Evolutionary conservation across 2,888 invertebrate genomes (phyloP).

Genomic region (Dasypolia templi): DNA sequence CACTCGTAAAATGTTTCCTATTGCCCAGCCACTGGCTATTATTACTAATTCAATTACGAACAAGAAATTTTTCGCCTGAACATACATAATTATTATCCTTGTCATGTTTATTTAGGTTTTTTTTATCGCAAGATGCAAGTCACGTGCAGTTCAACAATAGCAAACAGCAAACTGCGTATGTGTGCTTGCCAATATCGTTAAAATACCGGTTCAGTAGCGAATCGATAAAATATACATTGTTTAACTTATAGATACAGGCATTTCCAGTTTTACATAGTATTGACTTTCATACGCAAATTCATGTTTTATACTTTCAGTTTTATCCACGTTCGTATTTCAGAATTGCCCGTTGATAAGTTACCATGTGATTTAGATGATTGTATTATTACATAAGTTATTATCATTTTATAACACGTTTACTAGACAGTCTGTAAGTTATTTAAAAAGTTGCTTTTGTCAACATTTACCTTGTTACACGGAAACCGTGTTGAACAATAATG

Average conservation of each 20-base stretch:
- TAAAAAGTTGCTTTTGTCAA: neutral
- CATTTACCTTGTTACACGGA: neutral
- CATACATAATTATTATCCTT: constrained; percentile 2
- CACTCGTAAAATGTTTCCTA: neutral
- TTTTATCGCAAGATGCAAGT: neutral
- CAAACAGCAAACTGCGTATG: neutral
- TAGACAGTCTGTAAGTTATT: neutral
- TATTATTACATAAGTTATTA: neutral
- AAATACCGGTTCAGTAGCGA: neutral
- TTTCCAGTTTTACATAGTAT: neutral
- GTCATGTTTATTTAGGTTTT: neutral
- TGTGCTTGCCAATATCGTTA: neutral
- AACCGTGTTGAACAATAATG: neutral
- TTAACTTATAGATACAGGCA: neutral
- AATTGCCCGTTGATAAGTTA: neutral
- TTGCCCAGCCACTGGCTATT: neutral
- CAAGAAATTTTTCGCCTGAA: neutral
- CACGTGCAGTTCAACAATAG: neutral
- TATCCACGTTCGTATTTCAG: neutral
- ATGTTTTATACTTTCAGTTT: neutral
- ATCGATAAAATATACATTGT: neutral
- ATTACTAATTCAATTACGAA: neutral
- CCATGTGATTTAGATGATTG: too few species aligned
- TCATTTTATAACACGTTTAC: neutral
- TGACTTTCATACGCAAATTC: neutral